Base-by-base conservation (phyloP, 2,797 vertebrate genomes). In the Lepidocolaptes lacrymiger region DNA sequence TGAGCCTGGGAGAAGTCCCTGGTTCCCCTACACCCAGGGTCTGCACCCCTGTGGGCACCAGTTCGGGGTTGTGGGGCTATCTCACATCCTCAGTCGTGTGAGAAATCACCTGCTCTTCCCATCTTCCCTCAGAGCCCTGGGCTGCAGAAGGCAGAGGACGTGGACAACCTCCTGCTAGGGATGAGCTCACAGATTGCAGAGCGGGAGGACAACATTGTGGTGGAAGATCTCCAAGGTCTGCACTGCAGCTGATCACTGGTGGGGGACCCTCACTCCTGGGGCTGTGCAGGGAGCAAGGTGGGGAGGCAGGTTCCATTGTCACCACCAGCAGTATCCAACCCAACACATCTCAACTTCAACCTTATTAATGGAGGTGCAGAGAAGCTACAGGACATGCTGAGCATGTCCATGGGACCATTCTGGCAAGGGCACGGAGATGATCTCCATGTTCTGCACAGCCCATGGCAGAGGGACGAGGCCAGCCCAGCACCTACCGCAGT, bases 121-220 rank as follows among this genome's bases (percentile, higher is more conserved):
- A 16, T 59, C 12, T 88, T n/a, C 36, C 88, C 96, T 62, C 95
- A 99, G 99, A 98, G 96, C n/a, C 84, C 94, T 1, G 97, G 98
- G 80, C 58, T 98, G 88, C 96, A 97, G 83, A 97, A 87, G 24
- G 75, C 95, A 44, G 88, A 97, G 36, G 98, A 98, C 22, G 96
- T 99, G 49, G 98, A 99, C n/a, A 95, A 98, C 6, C 96, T 99
- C n/a, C 89, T 99, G 48, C 97, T 99, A 97, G 99, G 99, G 49
- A 99, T 99, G 99, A 98, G 98, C 59, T 99, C 99, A 3, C 99
- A 99, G 97, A 98, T 99, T 14, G 97, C 99, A 8, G 99, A 99
- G 95, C 95, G 27, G 95, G 99, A 99, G 92, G 99, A 99, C 97
- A 98, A 98, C 54, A 80, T 99, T 24, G 96, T 99, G 46, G 98